Conservation (phyloP, 2,113 vertebrate species). For the Oplegnathus fasciatus region DNA sequence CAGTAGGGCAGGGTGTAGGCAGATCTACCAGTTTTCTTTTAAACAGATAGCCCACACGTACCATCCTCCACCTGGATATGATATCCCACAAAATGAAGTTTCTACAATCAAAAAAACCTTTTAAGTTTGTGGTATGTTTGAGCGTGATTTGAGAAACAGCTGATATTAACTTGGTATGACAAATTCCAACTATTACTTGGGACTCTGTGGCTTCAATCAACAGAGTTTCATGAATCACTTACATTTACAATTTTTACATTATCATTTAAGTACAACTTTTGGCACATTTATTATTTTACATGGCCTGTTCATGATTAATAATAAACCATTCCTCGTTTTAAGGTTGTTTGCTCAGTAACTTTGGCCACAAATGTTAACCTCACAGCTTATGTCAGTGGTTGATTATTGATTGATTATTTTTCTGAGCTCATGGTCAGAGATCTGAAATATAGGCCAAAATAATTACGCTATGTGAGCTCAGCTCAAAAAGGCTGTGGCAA, state of each 20-base stretch:
- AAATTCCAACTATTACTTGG: neutral
- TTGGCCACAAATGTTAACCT: neutral
- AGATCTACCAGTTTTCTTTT: conserved; percentile 3
- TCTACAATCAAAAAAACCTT: neutral
- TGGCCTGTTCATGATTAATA: neutral
- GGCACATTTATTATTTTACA: too few relatives aligned
- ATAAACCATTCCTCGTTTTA: neutral
- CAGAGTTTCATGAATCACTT: neutral
- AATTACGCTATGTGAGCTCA: neutral
- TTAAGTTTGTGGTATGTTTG: neutral
- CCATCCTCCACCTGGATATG: neutral
- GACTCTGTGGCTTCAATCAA: neutral
- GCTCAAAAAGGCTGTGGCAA: neutral
- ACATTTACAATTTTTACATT: neutral
- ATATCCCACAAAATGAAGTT: neutral
- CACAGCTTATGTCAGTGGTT: neutral
- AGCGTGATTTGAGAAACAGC: neutral
- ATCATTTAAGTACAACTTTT: neutral
- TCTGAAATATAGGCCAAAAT: neutral
- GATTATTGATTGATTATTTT: neutral
- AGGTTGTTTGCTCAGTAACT: neutral
- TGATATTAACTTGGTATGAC: neutral
- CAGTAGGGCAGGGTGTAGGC: neutral
- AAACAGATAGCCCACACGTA: neutral
- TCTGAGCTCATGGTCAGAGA: neutral